Percentiles rank a stretch among this genome's conserved stretches.
Evolutionary conservation across 2,888 invertebrate species (phyloP).

Genomic region (Erpobdella octoculata): DNA sequence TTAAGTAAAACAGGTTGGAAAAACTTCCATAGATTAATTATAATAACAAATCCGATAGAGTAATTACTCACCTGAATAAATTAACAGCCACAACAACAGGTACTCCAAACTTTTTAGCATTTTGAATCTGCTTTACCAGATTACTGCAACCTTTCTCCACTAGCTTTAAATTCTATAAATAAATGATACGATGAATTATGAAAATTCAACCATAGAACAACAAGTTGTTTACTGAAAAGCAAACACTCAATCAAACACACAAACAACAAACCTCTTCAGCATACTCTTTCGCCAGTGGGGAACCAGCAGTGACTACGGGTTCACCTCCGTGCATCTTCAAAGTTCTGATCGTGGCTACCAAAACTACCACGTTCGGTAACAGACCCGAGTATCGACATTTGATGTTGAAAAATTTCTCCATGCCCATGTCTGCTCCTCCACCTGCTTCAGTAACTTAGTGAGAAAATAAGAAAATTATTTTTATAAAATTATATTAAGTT

Average conservation of each 20-base stretch:
- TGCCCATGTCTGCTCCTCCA: constrained; percentile 94
- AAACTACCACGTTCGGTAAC: constrained; percentile 76
- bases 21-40: neutral
- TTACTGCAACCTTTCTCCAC: constrained; percentile 79
- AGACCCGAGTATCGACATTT: constrained; percentile 82
- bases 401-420: constrained; percentile 96
- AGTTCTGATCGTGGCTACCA: constrained; percentile 86
- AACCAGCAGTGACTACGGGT: constrained; percentile 71
- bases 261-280: constrained; percentile 55
- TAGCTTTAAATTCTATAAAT: constrained; percentile 68
- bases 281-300: constrained; percentile 77
- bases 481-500: neutral
- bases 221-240: neutral
- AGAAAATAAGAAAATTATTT: neutral
- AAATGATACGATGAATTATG: neutral
- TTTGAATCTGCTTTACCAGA: constrained; percentile 83
- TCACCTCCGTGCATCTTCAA: constrained; percentile 99
- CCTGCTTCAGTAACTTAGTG: constrained; percentile 82
- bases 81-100: constrained; percentile 92
- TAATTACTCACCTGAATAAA: constrained; percentile 63
- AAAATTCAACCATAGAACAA: neutral
- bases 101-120: constrained; percentile 77
- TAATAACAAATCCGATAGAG: neutral
- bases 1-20: neutral
- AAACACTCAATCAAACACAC: neutral